Evolutionary conservation across 2,888 invertebrate species (phyloP).

Genomic region (Cryptocephalus primarius): DNA sequence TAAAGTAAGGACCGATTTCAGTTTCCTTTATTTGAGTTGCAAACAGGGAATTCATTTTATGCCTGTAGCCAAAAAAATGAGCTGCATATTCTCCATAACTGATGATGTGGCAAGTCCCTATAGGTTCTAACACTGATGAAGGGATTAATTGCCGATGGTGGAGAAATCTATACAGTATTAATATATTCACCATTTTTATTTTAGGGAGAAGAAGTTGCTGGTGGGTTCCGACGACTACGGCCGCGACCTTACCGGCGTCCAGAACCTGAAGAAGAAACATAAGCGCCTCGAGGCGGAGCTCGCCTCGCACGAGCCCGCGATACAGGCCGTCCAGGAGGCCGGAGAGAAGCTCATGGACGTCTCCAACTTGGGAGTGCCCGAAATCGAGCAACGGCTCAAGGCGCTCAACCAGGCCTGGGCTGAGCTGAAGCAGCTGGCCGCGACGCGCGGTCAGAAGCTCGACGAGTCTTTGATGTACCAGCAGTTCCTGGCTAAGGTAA

Average conservation of each 20-base stretch:
- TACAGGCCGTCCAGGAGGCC: conserved; percentile 84
- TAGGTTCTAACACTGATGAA: too few species aligned
- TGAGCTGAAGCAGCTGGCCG: conserved; percentile 79
- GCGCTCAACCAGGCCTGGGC: conserved; percentile 88
- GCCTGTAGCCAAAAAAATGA: too few species aligned
- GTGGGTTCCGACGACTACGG: conserved; percentile 98
- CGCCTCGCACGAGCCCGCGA: conserved; percentile 94
- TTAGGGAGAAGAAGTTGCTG: conserved; percentile 88
- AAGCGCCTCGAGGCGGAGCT: conserved; percentile 97
- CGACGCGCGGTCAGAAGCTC: conserved; percentile 82
- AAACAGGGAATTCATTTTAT: too few species aligned
- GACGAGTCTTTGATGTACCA: conserved; percentile 96
- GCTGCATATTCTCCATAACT: too few species aligned
- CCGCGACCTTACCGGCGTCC: conserved; percentile 94
- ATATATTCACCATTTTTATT: conserved; percentile 7
- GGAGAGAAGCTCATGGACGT: conserved; percentile 91
- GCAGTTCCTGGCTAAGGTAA: conserved; percentile 80
- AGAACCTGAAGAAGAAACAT: conserved; percentile 97
- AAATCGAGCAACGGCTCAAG: conserved; percentile 78
- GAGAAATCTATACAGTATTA: too few species aligned
- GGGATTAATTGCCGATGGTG: too few species aligned
- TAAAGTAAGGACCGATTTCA: conserved; percentile 40
- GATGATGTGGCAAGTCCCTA: too few species aligned
- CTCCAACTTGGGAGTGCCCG: conserved; percentile 81
- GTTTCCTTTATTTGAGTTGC: not conserved